A percentile compares a stretch with the other conserved stretches of the same genome.
Evolutionary conservation across 37 sponge, comb jelly and placozoan genomes (phyloP).

Genomic region (Beroe forskalii): DNA sequence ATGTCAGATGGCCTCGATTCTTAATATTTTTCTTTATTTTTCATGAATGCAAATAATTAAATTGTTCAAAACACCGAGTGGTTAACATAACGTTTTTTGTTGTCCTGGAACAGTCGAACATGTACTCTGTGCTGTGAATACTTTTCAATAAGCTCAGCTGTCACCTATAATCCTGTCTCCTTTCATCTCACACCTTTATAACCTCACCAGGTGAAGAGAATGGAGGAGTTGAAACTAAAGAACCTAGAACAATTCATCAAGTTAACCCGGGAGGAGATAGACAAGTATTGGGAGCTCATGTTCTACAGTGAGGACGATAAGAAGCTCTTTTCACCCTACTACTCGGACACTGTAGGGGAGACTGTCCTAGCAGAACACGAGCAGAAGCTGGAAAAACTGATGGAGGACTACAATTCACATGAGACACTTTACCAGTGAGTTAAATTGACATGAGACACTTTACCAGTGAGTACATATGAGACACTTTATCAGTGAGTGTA

Average conservation of each 20-base stretch:
- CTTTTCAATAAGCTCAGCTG: too few relatives aligned
- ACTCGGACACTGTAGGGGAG: slow-evolving; percentile 43
- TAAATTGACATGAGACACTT: background rate
- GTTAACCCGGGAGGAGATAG: slow-evolving; percentile 74
- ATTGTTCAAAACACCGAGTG: too few relatives aligned
- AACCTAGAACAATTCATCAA: slow-evolving; percentile 76
- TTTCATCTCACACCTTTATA: too few relatives aligned
- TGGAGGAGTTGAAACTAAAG: slow-evolving; percentile 73
- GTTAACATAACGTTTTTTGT: too few relatives aligned
- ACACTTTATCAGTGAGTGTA: background rate
- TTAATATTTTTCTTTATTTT: too few relatives aligned
- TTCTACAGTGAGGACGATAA: slow-evolving; percentile 74
- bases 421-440: slow-evolving; percentile 53
- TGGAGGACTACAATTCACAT: slow-evolving; percentile 6
- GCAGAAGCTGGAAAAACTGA: background rate
- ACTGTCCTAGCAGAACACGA: slow-evolving; percentile 43
- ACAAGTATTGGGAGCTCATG: slow-evolving; percentile 79
- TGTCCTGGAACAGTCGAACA: too few relatives aligned
- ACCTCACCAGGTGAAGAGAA: slow-evolving; percentile 66
- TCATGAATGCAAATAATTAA: too few relatives aligned
- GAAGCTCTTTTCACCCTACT: slow-evolving; percentile 73
- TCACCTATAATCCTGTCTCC: too few relatives aligned
- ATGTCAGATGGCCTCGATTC: too few relatives aligned
- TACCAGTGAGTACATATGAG: slow-evolving; percentile 47
- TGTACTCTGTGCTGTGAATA: too few relatives aligned